These are phyloP conservation scores for Anguilla obscura DNA, from an alignment of 2,797 vertebrate species.

Conservation along the genomic window DNA sequence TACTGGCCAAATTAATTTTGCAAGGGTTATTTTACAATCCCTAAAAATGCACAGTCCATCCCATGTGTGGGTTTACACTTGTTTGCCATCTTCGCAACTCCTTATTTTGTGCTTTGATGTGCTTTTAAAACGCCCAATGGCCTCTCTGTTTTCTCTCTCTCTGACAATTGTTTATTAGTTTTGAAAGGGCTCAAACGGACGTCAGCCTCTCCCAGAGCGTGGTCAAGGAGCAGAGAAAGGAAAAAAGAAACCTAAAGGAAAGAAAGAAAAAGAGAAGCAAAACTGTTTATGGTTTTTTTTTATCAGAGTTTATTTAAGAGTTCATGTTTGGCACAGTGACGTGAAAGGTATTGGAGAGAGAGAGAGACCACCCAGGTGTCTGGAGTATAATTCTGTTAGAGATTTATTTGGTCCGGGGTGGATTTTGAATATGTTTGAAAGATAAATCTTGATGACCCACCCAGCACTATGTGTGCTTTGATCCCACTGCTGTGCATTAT, in stretches of 20 bases:
- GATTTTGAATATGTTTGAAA: constrained; percentile 41
- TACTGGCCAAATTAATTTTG: background rate
- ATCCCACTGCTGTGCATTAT: constrained; percentile 38
- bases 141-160: constrained; percentile 83
- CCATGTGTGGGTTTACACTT: constrained; percentile 49
- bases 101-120: constrained; percentile 81
- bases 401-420: constrained; percentile 51
- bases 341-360: constrained; percentile 54
- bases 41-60: constrained; percentile 11
- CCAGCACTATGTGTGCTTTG: constrained; percentile 29
- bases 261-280: constrained; percentile 49
- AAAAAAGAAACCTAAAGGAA: constrained; percentile 45
- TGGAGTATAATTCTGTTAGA: constrained; percentile 48
- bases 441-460: constrained; percentile 30
- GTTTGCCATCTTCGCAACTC: constrained; percentile 55
- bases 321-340: constrained; percentile 63
- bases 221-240: constrained; percentile 22
- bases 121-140: constrained; percentile 73
- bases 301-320: constrained; percentile 78
- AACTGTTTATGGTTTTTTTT: constrained; percentile 83
- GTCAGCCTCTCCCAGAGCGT: constrained; percentile 73
- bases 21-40: background rate
- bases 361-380: constrained; percentile 84
- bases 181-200: constrained; percentile 85
- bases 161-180: constrained; percentile 95